These are phyloP conservation scores for Microcebus tavaratra DNA, from an alignment of 2,113 vertebrate species.

Conservation along the genomic window DNA sequence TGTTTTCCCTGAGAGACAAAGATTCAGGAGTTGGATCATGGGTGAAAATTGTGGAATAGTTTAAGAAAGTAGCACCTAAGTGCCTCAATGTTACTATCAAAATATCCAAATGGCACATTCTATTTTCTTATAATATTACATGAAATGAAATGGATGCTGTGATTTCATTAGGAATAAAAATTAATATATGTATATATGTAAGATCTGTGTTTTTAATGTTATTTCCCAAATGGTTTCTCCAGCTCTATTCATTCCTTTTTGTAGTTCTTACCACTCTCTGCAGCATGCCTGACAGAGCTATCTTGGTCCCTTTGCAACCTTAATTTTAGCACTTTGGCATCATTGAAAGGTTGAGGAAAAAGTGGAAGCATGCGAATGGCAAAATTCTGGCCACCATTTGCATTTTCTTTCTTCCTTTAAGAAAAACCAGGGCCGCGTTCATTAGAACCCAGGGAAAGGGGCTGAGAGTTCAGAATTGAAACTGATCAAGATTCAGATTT, in stretches of 20 bases:
- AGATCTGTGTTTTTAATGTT: neutral
- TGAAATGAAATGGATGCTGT: neutral
- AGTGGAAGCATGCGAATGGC: neutral
- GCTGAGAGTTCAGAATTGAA: conserved; percentile 33
- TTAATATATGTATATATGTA: neutral
- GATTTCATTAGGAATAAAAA: neutral
- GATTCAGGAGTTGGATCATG: neutral
- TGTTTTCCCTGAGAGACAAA: conserved; percentile 27
- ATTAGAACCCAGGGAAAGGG: neutral
- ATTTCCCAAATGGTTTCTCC: conserved; percentile 14
- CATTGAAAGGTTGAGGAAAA: neutral
- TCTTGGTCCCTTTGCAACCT: neutral
- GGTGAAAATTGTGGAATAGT: neutral
- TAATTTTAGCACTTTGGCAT: conserved; percentile 61
- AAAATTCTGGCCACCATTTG: conserved; percentile 35
- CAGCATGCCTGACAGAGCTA: conserved; percentile 54
- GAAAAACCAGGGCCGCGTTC: conserved; percentile 18
- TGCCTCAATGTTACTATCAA: neutral
- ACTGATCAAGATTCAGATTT: conserved; percentile 48
- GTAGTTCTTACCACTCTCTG: neutral
- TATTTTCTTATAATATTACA: neutral
- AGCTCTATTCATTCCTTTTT: neutral
- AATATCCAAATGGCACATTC: conserved; percentile 3
- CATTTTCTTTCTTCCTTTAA: conserved; percentile 13
- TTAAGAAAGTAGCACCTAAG: neutral